These are phyloP conservation scores for Drymonia ruficornis DNA, from an alignment of 2,888 invertebrate genomes.

Conservation along the genomic window DNA sequence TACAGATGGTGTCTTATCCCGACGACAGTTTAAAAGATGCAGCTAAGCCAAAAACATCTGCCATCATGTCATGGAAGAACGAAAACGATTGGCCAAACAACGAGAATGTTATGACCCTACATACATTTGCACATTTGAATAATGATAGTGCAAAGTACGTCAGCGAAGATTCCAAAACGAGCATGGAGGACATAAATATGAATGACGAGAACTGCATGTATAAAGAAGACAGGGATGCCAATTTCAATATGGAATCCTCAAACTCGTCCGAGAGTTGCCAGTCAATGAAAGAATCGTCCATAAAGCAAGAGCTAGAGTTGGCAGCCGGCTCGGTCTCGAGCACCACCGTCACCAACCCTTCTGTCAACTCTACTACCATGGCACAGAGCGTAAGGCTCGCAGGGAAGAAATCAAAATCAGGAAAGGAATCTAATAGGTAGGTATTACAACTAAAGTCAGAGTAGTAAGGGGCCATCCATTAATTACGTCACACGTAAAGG, in stretches of 20 bases:
- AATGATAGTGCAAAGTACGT: conserved; percentile 71
- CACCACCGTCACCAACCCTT: conserved; percentile 54
- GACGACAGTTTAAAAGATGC: conserved; percentile 77
- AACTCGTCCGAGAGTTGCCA: conserved; percentile 80
- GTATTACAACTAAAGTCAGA: too few relatives aligned
- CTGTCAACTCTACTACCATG: conserved; percentile 63
- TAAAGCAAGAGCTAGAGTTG: conserved; percentile 67
- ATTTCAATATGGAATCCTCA: conserved; percentile 80
- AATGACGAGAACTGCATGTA: conserved; percentile 79
- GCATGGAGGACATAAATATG: conserved; percentile 75
- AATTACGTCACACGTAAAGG: too few relatives aligned
- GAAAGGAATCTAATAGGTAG: conserved; percentile 76
- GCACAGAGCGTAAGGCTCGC: conserved; percentile 59
- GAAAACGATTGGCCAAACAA: conserved; percentile 71
- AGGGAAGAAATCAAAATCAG: conserved; percentile 69
- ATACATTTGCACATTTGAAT: conserved; percentile 66
- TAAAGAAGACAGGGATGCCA: conserved; percentile 77
- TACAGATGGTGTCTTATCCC: conserved; percentile 73
- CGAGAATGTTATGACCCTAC: conserved; percentile 70
- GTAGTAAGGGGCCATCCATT: too few relatives aligned
- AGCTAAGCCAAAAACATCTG: conserved; percentile 77
- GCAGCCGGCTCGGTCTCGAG: conserved; percentile 62
- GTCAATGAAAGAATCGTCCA: conserved; percentile 70
- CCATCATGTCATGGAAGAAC: conserved; percentile 70
- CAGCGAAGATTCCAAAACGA: conserved; percentile 78